phyloP scores from a whole-genome alignment of 2,888 invertebrate genomes.

The Macrosoma leucophasiata region DNA sequence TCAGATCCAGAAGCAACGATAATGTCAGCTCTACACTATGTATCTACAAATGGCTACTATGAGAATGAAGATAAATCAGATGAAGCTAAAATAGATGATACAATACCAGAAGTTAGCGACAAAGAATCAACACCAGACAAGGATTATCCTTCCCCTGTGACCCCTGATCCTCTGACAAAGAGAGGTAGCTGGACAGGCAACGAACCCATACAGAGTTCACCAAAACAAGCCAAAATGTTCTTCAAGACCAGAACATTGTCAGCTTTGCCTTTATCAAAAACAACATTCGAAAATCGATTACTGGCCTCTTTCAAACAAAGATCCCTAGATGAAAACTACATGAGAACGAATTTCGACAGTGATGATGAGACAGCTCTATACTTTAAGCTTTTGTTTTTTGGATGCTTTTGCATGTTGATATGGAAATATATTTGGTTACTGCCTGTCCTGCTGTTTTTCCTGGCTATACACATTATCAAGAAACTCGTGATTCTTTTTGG shows the following conservation, averaged over 20 bases:
- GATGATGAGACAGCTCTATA: constrained; percentile 81
- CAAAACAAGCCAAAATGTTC: constrained; percentile 58
- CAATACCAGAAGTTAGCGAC: constrained; percentile 40
- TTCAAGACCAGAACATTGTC: constrained; percentile 67
- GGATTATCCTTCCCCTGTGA: constrained; percentile 46
- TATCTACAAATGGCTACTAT: constrained; percentile 39
- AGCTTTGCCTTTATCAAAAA: constrained; percentile 55
- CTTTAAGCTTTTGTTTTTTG: constrained; percentile 86
- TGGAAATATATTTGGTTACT: constrained; percentile 92
- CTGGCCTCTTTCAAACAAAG: constrained; percentile 58
- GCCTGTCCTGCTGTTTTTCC: constrained; percentile 84
- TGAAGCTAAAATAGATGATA: constrained; percentile 43
- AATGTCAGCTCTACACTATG: constrained; percentile 45
- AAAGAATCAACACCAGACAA: constrained; percentile 54
- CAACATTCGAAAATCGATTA: constrained; percentile 50
- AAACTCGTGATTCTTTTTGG: constrained; percentile 68
- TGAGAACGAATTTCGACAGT: constrained; percentile 55
- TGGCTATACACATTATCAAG: constrained; percentile 81
- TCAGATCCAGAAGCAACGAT: constrained; percentile 62
- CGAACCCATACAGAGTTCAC: constrained; percentile 45
- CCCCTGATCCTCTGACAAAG: constrained; percentile 45
- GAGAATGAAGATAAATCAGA: constrained; percentile 26
- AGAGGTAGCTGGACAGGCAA: constrained; percentile 49
- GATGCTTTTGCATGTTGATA: constrained; percentile 87
- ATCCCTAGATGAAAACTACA: constrained; percentile 62